Conservation (phyloP, 2,797 vertebrate genomes). For the Anisognathus igniventris region DNA sequence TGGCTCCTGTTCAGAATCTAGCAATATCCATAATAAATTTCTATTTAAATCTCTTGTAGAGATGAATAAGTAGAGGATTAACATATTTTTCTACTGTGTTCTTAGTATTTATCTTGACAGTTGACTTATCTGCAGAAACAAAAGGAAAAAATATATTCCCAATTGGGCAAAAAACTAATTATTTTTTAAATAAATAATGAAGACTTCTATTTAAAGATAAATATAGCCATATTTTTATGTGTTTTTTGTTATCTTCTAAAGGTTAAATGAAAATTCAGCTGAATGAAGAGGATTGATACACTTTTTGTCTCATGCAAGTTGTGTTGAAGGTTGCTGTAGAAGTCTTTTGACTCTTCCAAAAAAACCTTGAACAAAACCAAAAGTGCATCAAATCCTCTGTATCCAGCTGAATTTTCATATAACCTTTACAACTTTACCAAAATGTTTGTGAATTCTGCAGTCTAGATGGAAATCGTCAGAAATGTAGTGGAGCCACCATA, state of each 20-base stretch:
- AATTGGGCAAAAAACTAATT: neutral
- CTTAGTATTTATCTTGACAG: conserved; percentile 54
- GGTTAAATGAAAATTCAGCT: neutral
- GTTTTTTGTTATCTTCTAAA: neutral
- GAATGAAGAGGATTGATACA: neutral
- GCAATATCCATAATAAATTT: conserved; percentile 76
- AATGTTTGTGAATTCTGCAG: neutral
- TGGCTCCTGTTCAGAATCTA: conserved; percentile 72
- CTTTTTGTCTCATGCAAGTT: neutral
- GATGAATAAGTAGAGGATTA: conserved; percentile 73
- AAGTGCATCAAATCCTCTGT: neutral
- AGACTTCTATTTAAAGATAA: neutral
- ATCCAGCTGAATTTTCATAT: neutral
- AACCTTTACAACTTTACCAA: neutral
- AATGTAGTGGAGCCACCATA: neutral
- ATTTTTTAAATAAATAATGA: neutral
- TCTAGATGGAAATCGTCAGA: neutral
- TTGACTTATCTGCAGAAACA: conserved; percentile 20
- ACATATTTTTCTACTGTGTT: conserved; percentile 69
- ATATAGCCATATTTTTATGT: neutral
- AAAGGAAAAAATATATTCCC: neutral
- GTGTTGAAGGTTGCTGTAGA: neutral
- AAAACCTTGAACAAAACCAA: neutral
- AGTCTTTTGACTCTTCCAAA: neutral
- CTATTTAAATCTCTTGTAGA: conserved; percentile 62